Conservation (phyloP, 2,113 vertebrate genomes). For the Camelus dromedarius region DNA sequence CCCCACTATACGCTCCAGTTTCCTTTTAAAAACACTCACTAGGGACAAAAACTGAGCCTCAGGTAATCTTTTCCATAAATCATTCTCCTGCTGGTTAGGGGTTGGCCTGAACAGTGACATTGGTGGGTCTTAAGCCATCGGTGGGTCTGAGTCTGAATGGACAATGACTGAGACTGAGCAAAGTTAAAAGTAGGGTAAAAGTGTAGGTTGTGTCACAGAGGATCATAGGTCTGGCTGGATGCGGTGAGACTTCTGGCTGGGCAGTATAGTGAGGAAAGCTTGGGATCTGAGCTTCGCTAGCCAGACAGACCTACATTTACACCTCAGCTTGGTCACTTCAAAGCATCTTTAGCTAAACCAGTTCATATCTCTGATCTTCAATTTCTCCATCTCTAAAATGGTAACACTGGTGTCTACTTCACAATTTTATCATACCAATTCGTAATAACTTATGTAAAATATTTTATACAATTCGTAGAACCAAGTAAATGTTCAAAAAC, state of each 20-base stretch:
- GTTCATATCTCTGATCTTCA: not conserved
- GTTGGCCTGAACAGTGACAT: not conserved
- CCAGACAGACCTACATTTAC: not conserved
- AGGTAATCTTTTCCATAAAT: not conserved
- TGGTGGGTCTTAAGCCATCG: not conserved
- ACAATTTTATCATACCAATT: not conserved
- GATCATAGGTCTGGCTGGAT: not conserved
- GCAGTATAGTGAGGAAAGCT: not conserved
- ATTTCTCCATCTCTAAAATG: not conserved
- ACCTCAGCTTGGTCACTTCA: not conserved
- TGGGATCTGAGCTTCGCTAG: not conserved
- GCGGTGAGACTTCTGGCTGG: not conserved
- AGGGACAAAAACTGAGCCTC: not conserved
- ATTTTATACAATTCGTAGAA: not conserved
- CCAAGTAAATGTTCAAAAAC: not conserved
- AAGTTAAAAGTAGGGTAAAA: not conserved
- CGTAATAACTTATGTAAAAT: not conserved
- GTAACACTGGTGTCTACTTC: not conserved
- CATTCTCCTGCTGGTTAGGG: not conserved
- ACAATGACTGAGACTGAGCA: not conserved
- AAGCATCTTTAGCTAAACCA: not conserved
- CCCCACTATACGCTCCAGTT: not conserved
- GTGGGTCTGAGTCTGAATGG: not conserved
- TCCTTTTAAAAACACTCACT: not conserved
- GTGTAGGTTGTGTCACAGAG: not conserved